Conservation (phyloP, 23 tunicate species). For the Botrylloides violaceus region DNA sequence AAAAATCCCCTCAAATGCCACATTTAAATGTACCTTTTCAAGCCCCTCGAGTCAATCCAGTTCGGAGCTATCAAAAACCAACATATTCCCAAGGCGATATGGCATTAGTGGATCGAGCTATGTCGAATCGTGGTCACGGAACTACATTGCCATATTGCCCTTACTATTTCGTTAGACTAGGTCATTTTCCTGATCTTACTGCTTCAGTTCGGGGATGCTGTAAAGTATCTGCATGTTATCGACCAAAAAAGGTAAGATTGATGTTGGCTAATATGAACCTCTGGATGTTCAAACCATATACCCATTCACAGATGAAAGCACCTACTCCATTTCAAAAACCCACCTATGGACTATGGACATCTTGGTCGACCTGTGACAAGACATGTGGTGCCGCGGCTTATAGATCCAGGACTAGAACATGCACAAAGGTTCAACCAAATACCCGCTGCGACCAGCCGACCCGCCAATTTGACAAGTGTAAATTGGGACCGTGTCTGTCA, state of each 20-base stretch:
- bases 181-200: slow-evolving; percentile 5
- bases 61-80: slow-evolving; percentile 1
- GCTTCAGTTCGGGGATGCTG: slow-evolving; percentile 19
- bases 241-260: slow-evolving; percentile 16
- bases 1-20: neutral
- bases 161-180: neutral
- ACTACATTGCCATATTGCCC: slow-evolving; percentile 1
- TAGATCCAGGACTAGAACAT: slow-evolving; percentile 1
- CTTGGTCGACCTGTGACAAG: slow-evolving; percentile 17
- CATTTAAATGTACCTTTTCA: no score
- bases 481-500: slow-evolving; percentile 16
- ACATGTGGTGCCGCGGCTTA: slow-evolving; percentile 2
- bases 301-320: neutral
- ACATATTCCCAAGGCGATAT: neutral
- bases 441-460: neutral
- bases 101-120: neutral
- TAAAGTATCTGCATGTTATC: slow-evolving; percentile 14
- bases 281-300: no score
- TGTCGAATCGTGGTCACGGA: neutral
- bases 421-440: neutral
- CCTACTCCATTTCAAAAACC: neutral
- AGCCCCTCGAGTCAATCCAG: no score
- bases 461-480: neutral
- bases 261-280: no score
- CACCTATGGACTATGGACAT: slow-evolving; percentile 11